Evolutionary conservation across 2,113 vertebrate species (phyloP).

Genomic region (Hyperopisus bebe): DNA sequence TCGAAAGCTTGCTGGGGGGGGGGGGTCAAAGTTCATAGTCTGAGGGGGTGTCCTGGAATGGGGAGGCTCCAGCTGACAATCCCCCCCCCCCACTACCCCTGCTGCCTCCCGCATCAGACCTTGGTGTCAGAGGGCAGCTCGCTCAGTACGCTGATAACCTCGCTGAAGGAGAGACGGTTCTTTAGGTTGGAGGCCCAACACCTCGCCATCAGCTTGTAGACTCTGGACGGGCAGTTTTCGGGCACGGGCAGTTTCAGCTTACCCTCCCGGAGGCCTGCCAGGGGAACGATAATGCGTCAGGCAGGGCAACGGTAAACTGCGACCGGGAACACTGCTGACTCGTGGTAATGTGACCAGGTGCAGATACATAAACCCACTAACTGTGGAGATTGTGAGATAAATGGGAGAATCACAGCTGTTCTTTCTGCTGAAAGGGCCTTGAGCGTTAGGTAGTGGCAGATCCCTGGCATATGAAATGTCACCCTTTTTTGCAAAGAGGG

Average conservation of each 20-base stretch:
- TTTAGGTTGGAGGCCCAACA: conserved; percentile 89
- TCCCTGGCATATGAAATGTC: neutral
- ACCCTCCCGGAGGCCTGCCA: conserved; percentile 74
- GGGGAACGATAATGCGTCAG: neutral
- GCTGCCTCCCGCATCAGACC: conserved; percentile 59
- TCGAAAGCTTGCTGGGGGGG: conserved; percentile 38
- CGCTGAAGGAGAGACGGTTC: conserved; percentile 88
- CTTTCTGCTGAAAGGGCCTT: neutral
- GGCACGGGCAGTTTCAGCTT: conserved; percentile 73
- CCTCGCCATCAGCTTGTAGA: conserved; percentile 84
- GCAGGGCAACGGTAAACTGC: neutral
- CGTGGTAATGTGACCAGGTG: neutral
- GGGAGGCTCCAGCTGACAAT: neutral
- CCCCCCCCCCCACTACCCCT: too few relatives aligned
- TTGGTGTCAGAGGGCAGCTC: conserved; percentile 81
- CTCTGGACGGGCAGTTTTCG: conserved; percentile 79
- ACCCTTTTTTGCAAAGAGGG: neutral
- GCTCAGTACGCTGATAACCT: conserved; percentile 73
- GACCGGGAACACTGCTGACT: too few relatives aligned
- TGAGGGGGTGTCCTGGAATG: conserved; percentile 35
- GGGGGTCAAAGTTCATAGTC: conserved; percentile 43
- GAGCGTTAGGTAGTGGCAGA: neutral
- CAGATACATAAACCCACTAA: neutral
- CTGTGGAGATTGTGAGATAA: neutral
- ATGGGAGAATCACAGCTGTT: neutral